Percentiles rank a stretch among this genome's conserved stretches.
These are phyloP conservation scores for Calycopis cecrops DNA, from an alignment of 1,140 invertebrate genomes.

Conservation along the genomic window DNA sequence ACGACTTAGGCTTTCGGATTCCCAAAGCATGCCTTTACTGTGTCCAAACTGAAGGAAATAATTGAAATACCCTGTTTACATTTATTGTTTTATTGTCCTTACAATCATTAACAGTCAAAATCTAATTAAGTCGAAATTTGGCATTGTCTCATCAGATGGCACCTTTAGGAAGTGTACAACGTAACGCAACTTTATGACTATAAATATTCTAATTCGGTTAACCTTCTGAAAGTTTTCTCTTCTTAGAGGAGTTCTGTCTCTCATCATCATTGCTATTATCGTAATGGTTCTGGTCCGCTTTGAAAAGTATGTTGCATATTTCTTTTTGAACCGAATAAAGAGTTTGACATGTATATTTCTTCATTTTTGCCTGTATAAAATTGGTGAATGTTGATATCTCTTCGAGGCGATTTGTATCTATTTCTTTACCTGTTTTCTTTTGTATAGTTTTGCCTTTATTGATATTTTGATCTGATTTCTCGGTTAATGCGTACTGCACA, in stretches of 20 bases:
- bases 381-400: constrained; percentile 15
- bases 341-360: constrained; percentile 10
- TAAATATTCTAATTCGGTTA: no score
- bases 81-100: no score
- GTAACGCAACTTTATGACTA: no score
- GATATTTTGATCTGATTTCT: not conserved
- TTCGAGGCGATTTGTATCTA: not conserved
- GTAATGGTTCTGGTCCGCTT: not conserved
- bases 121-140: no score
- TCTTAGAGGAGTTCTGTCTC: not conserved
- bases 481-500: no score
- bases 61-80: no score
- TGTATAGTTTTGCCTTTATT: not conserved
- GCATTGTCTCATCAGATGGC: no score
- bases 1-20: no score
- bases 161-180: no score
- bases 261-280: not conserved
- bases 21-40: no score
- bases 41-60: no score
- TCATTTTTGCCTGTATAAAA: constrained; percentile 15
- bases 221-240: not conserved
- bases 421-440: not conserved
- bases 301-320: constrained; percentile 19
- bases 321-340: constrained; percentile 11
- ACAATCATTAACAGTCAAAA: no score